These are phyloP conservation scores for Trachythela sp. DNA, from an alignment of 64 coral and sea anemone genomes.

Conservation along the genomic window DNA sequence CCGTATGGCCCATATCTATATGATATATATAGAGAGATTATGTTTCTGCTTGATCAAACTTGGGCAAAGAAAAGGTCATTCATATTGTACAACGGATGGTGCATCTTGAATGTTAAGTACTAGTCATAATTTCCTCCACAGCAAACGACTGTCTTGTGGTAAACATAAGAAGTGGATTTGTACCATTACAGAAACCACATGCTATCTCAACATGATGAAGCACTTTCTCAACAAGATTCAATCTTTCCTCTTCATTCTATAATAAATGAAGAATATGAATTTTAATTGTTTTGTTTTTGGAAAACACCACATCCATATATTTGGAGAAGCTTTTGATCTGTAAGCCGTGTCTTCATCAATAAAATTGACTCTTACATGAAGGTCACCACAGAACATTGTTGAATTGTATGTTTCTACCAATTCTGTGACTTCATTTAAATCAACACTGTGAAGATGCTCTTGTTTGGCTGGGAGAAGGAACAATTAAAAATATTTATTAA, in stretches of 20 bases:
- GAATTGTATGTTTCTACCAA: slow-evolving; percentile 69
- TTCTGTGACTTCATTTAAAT: slow-evolving; percentile 55
- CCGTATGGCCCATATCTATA: too few species aligned
- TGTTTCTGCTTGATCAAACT: too few species aligned
- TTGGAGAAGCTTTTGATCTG: too few species aligned
- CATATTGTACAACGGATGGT: too few species aligned
- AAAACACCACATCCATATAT: too few species aligned
- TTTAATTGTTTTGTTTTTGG: too few species aligned
- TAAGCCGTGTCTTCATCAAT: too few species aligned
- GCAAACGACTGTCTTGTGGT: background rate
- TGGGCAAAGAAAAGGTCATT: too few species aligned
- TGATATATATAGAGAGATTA: too few species aligned
- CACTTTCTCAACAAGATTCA: slow-evolving; percentile 59
- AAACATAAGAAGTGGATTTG: background rate
- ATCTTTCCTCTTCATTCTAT: slow-evolving; percentile 61
- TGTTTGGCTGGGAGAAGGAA: slow-evolving; percentile 59
- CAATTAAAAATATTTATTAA: too few species aligned
- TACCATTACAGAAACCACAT: slow-evolving; percentile 59
- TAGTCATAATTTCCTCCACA: background rate
- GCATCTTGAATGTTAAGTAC: too few species aligned
- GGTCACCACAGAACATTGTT: slow-evolving; percentile 74
- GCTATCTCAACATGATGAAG: slow-evolving; percentile 62
- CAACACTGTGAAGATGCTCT: slow-evolving; percentile 60
- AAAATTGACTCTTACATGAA: slow-evolving; percentile 48
- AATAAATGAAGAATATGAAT: background rate